phyloP scores from a whole-genome alignment of 1,140 invertebrate species.

The Brachionus asplanchnoidis region DNA sequence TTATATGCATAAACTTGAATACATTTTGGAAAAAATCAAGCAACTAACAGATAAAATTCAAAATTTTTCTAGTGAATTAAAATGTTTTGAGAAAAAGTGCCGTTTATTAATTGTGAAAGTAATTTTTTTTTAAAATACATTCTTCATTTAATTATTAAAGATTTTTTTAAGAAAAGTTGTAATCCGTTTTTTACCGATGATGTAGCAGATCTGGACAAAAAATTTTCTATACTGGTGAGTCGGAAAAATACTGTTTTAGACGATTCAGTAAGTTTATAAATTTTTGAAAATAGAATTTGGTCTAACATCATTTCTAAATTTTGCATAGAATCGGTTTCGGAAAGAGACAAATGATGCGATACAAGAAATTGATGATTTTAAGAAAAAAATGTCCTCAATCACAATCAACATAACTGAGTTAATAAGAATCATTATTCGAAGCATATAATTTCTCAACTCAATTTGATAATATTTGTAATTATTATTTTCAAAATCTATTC shows the following conservation, averaged over 20 bases:
- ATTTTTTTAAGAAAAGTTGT: neutral
- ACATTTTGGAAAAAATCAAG: neutral
- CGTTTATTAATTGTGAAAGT: neutral
- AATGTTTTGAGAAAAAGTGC: slow-evolving; percentile 2
- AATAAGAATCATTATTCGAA: neutral
- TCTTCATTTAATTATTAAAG: neutral
- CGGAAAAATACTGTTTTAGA: slow-evolving; percentile 4
- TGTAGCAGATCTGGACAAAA: neutral
- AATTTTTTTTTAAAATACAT: neutral
- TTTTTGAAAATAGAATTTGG: too few relatives aligned
- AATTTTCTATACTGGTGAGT: neutral
- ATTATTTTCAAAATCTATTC: neutral
- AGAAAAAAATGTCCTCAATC: slow-evolving; percentile 28
- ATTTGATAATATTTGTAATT: neutral
- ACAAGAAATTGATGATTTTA: slow-evolving; percentile 19
- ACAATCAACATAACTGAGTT: slow-evolving; percentile 21
- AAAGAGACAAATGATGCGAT: slow-evolving; percentile 14
- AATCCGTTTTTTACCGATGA: slow-evolving; percentile 6
- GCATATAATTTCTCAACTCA: neutral
- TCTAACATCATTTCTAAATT: neutral
- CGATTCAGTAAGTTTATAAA: neutral
- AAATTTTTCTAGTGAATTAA: neutral
- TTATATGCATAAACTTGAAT: slow-evolving; percentile 13
- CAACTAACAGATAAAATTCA: neutral
- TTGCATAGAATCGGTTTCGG: neutral